Conservation (phyloP, 2,797 vertebrate species). For the Schizopygopsis pylzovi region DNA sequence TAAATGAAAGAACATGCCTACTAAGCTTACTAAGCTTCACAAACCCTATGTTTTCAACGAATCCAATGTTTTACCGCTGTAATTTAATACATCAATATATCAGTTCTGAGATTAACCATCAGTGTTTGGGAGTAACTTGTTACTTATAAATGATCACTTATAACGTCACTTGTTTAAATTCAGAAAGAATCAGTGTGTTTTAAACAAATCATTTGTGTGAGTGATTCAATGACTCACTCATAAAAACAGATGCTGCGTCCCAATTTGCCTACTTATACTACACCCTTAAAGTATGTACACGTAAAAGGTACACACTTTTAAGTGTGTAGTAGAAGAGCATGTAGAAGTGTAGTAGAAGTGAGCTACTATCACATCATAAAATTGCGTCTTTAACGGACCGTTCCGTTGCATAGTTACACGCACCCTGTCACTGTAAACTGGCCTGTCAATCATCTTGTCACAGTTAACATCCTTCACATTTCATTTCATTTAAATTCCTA, state of each 20-base stretch:
- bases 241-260: neutral
- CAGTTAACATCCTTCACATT: too few species aligned
- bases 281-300: too few species aligned
- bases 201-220: neutral
- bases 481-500: too few species aligned
- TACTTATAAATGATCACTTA: neutral
- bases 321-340: too few species aligned
- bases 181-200: neutral
- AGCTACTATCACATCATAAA: too few species aligned
- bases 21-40: neutral
- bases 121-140: neutral
- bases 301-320: too few species aligned
- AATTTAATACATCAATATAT: neutral
- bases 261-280: too few species aligned
- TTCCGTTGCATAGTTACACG: too few species aligned
- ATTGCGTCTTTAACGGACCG: too few species aligned
- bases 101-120: neutral
- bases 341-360: too few species aligned
- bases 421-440: too few species aligned
- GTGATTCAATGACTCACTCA: neutral
- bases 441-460: too few species aligned
- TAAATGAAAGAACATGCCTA: neutral
- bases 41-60: neutral
- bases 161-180: neutral
- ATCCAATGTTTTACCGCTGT: neutral